A percentile compares a stretch with the other conserved stretches of the same genome.
Evolutionary conservation across 2,888 invertebrate species (phyloP).

Genomic region (Synergus gifuensis): DNA sequence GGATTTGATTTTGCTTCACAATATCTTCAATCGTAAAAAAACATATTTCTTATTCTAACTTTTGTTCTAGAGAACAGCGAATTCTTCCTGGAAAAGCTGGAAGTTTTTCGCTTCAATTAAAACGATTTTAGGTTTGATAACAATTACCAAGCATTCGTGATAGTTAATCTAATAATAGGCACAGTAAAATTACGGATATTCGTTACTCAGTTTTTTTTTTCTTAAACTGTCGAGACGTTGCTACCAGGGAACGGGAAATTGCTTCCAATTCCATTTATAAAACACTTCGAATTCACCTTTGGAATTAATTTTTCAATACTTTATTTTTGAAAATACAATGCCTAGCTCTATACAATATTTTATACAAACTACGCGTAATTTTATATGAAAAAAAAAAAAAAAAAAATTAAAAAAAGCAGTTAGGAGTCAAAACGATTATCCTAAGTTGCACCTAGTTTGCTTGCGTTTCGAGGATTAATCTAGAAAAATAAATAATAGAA

Average conservation of each 20-base stretch:
- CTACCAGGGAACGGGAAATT: slow-evolving; percentile 74
- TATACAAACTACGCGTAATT: slow-evolving; percentile 13
- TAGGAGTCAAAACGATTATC: slow-evolving; percentile 25
- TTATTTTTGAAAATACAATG: slow-evolving; percentile 71
- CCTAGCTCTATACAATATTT: slow-evolving; percentile 45
- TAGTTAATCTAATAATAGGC: slow-evolving; percentile 73
- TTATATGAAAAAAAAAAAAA: not conserved
- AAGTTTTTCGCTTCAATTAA: not conserved
- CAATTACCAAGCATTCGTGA: slow-evolving; percentile 23
- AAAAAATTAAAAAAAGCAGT: not conserved
- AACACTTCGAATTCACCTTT: slow-evolving; percentile 45
- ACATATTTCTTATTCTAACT: not conserved
- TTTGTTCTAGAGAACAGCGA: slow-evolving; percentile 1
- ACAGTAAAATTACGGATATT: slow-evolving; percentile 74
- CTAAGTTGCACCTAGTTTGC: slow-evolving; percentile 11
- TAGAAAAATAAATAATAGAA: slow-evolving; percentile 37
- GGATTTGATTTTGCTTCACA: not conserved
- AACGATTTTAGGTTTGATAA: slow-evolving; percentile 33
- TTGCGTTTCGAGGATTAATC: slow-evolving; percentile 14
- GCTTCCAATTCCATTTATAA: slow-evolving; percentile 34
- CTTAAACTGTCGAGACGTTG: slow-evolving; percentile 71
- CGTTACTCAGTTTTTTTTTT: slow-evolving; percentile 56
- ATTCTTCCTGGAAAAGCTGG: not conserved
- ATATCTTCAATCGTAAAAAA: not conserved
- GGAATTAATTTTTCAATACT: slow-evolving; percentile 65